Evolutionary conservation across 2,113 vertebrate genomes (phyloP), one percentile per base, ranked within the genome.

Genomic region (Lontra canadensis): DNA sequence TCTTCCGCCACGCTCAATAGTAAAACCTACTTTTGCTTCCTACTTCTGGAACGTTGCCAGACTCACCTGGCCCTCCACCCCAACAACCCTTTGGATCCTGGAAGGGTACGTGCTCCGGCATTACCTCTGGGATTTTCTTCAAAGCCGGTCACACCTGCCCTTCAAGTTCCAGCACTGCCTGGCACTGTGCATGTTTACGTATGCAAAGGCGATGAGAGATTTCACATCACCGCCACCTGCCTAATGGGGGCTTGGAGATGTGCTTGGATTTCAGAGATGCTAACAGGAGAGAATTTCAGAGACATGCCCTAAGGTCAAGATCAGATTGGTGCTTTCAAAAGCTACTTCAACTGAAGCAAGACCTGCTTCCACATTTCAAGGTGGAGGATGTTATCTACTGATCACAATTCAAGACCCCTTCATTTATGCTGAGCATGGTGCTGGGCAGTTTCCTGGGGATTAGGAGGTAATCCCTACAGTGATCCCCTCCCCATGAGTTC

Each of bases 151-250:
- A 3, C 23, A 76, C 39, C 26, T 14, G 8, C 6, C 5, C 44
- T 61, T 1, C 29, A 6, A 13, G 47, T 34, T 47, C 55, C 4
- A 1, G 13, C 1, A 2, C 44, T 6, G 67, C 3, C 44, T 4
- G 67, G 79, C 17, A 29, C 20, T 52, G n/a, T 7, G 36, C 57
- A 14, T 6, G 15, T 61, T 55, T 52, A 65, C 17, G 4, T 18
- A 29, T 1, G 39, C 25, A 31, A 2, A 36, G 82, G 65, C 3
- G 61, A 26, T 4, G 10, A 15, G 65, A 17, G n/a, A 44, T 34
- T 4, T 29, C 4, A 6, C 11, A 14, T 57, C 4, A 5, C 31
- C 6, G 23, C 39, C 6, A 39, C 55, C 42, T 57, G 84, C 20
- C 31, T 71, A 9, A 47, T 42, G 42, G 59, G 44, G n/a, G 23